Conservation (phyloP, 2,888 invertebrate genomes). For the Panopea generosa region DNA sequence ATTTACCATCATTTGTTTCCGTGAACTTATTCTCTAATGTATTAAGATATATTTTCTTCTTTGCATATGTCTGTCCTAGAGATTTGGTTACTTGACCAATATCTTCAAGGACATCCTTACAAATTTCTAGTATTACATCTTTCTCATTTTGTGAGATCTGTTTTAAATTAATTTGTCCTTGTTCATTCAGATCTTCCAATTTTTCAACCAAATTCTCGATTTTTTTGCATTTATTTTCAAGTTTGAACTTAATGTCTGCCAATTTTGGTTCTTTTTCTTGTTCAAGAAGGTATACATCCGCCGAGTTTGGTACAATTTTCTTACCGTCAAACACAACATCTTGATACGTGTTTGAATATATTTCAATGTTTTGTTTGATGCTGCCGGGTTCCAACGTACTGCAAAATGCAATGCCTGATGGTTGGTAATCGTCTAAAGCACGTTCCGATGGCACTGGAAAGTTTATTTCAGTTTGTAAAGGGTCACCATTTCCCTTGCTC, state of each 20-base stretch:
- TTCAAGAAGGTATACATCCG: constrained; percentile 16
- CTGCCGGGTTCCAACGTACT: constrained; percentile 8
- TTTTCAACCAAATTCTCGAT: too few species aligned
- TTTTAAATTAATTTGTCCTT: too few species aligned
- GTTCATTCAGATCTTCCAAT: too few species aligned
- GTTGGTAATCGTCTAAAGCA: background rate
- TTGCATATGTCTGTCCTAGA: constrained; percentile 3
- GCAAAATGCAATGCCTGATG: background rate
- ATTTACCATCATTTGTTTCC: constrained; percentile 5
- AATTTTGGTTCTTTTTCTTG: constrained; percentile 21
- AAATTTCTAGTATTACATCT: too few species aligned
- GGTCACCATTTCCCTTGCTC: background rate
- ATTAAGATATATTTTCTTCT: background rate
- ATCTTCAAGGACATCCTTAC: too few species aligned
- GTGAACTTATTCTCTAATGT: constrained; percentile 1
- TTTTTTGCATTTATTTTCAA: too few species aligned
- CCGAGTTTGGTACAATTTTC: constrained; percentile 29
- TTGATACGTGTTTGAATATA: background rate
- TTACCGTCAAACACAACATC: constrained; percentile 33
- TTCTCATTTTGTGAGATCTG: too few species aligned
- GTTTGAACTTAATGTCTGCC: background rate
- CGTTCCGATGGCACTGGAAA: constrained; percentile 17
- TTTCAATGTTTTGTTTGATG: background rate
- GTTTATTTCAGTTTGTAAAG: constrained; percentile 17
- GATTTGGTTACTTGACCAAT: background rate